Evolutionary conservation across 1,140 invertebrate species (phyloP).

Genomic region (Pachyrhynchus sulphureomaculatus): DNA sequence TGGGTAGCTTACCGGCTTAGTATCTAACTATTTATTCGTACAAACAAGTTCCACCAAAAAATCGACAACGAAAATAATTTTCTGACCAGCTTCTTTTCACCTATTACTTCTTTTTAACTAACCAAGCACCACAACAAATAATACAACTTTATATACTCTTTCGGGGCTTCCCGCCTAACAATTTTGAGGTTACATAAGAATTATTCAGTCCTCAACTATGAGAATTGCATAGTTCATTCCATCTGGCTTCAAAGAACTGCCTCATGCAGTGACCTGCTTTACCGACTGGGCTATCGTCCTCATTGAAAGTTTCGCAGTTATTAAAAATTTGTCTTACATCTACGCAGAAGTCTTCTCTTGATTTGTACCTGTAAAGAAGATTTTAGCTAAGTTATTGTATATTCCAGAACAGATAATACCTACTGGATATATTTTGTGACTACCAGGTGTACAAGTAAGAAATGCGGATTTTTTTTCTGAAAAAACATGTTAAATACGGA

Average conservation of each 20-base stretch:
- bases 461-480: no score
- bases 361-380: constrained; percentile 70
- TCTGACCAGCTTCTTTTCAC: neutral
- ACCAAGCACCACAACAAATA: constrained; percentile 26
- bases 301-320: constrained; percentile 97
- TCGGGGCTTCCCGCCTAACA: neutral
- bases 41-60: no score
- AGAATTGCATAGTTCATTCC: constrained; percentile 64
- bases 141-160: neutral
- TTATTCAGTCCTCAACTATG: constrained; percentile 48
- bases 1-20: no score
- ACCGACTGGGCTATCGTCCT: constrained; percentile 94
- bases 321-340: constrained; percentile 93
- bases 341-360: constrained; percentile 82
- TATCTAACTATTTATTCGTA: no score
- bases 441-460: no score
- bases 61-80: constrained; percentile 9
- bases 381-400: no score
- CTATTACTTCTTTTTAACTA: constrained; percentile 10
- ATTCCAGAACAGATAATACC: no score
- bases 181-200: constrained; percentile 2
- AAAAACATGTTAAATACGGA: no score
- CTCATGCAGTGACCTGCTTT: constrained; percentile 90
- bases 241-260: constrained; percentile 86
- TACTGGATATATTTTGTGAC: no score